These are phyloP conservation scores for Numenius arquata DNA, from an alignment of 2,113 vertebrate genomes.

Conservation along the genomic window DNA sequence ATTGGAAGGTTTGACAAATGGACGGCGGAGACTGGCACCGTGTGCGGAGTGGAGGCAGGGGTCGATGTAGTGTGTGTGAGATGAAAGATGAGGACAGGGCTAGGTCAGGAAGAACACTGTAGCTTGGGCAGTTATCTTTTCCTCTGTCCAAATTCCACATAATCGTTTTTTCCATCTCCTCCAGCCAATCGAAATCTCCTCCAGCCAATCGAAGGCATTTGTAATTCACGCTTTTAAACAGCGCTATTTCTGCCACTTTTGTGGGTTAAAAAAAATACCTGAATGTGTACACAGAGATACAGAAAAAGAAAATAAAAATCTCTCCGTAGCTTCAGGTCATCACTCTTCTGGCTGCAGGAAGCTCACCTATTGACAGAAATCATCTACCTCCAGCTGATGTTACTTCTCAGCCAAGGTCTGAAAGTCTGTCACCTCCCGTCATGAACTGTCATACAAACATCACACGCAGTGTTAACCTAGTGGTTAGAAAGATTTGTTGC, in stretches of 20 bases:
- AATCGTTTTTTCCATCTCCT: background rate
- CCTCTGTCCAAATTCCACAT: background rate
- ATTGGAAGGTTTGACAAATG: conserved; percentile 24
- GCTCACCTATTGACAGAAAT: conserved; percentile 45
- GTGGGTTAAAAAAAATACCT: background rate
- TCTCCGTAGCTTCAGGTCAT: background rate
- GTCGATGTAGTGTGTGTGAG: background rate
- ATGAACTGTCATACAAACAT: conserved; percentile 23
- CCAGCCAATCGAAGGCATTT: background rate
- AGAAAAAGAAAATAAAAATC: background rate
- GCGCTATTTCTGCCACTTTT: background rate
- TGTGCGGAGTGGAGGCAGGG: background rate
- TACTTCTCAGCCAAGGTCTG: conserved; percentile 32
- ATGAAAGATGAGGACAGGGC: conserved; percentile 49
- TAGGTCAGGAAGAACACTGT: conserved; percentile 39
- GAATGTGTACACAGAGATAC: background rate
- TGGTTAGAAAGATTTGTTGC: conserved; percentile 18
- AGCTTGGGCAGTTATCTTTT: background rate
- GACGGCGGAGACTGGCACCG: background rate
- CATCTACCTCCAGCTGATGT: conserved; percentile 29
- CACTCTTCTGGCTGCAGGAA: background rate
- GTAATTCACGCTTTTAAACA: background rate
- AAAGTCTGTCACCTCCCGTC: conserved; percentile 35
- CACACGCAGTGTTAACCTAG: conserved; percentile 19
- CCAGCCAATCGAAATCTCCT: background rate